A percentile compares a stretch with the other conserved stretches of the same genome.
Conservation (phyloP, 1,140 invertebrate genomes). For the Atta cephalotes region DNA sequence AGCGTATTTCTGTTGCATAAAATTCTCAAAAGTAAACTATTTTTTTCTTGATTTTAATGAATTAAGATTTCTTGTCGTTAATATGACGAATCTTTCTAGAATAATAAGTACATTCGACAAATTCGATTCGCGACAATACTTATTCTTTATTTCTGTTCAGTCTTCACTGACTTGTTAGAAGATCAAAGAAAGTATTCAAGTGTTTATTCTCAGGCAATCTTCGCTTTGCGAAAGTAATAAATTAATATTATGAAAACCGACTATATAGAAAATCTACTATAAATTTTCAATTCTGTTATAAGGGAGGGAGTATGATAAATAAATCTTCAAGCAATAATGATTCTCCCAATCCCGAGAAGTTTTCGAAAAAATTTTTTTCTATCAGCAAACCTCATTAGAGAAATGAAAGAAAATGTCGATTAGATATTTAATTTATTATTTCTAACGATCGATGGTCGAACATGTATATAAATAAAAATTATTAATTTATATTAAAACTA, state of each 20-base stretch:
- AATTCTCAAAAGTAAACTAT: not conserved
- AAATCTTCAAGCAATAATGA: slow-evolving; percentile 7
- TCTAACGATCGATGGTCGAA: not conserved
- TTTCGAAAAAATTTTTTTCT: not conserved
- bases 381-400: not conserved
- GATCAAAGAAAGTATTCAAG: not conserved
- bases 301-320: slow-evolving; percentile 5
- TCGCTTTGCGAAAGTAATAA: slow-evolving; percentile 28
- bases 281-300: slow-evolving; percentile 24
- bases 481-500: not conserved
- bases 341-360: not conserved
- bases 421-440: not conserved
- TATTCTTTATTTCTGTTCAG: not conserved
- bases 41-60: not conserved
- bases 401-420: slow-evolving; percentile 23
- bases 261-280: not conserved
- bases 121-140: not conserved
- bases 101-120: slow-evolving; percentile 31
- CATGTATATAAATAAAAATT: not conserved
- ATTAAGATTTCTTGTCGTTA: not conserved
- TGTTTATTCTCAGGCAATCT: slow-evolving; percentile 4
- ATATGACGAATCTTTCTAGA: slow-evolving; percentile 11
- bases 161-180: not conserved
- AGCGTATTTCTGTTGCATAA: not conserved
- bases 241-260: slow-evolving; percentile 4